Conservation (phyloP, 2,888 invertebrate genomes). For the Tenthredo amoena region DNA sequence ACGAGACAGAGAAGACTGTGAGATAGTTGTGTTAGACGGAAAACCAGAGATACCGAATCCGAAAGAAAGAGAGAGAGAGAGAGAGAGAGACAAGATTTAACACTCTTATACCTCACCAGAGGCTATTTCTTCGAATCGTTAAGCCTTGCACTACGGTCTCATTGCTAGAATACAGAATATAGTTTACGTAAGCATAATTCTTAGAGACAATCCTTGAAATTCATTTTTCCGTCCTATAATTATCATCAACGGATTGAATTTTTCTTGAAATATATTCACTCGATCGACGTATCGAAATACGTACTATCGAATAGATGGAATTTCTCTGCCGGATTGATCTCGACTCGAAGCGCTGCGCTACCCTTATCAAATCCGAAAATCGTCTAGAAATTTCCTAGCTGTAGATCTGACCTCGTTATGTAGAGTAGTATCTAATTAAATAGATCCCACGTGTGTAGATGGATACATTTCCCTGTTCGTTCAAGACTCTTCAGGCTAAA, state of each 20-base stretch:
- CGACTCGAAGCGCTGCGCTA: background rate
- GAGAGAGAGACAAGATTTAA: background rate
- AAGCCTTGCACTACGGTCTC: background rate
- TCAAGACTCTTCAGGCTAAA: background rate
- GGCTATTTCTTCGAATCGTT: conserved; percentile 36
- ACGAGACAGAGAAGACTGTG: conserved; percentile 15
- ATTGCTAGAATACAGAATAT: background rate
- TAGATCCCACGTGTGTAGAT: background rate
- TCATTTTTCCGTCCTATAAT: background rate
- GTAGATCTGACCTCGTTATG: too few relatives aligned
- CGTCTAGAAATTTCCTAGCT: background rate
- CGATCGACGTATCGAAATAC: background rate
- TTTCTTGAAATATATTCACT: background rate
- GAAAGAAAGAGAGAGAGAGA: background rate
- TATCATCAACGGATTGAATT: background rate
- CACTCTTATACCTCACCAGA: background rate
- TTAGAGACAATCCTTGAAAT: background rate
- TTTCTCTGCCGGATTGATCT: background rate
- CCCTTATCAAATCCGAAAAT: background rate
- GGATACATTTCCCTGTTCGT: background rate
- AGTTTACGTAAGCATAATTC: background rate
- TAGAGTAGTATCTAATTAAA: background rate
- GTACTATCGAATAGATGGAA: background rate
- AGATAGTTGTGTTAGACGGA: background rate
- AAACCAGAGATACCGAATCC: background rate